Base-by-base conservation (phyloP, 2,797 vertebrate genomes). In the Siniperca obscura region DNA sequence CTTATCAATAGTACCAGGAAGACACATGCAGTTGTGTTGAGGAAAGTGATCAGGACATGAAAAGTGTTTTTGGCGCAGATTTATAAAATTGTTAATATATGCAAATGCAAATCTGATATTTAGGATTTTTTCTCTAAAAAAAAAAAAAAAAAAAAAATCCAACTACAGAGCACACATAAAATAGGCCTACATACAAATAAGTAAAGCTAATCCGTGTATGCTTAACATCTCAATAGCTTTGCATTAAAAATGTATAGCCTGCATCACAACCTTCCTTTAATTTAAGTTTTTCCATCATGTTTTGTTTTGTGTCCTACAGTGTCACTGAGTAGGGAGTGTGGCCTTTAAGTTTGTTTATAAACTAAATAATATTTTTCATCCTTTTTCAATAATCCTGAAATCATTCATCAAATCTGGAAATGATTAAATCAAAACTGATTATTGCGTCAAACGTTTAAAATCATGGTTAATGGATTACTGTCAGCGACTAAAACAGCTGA, bases 381-480 rank as follows among this genome's bases (percentile, higher is more conserved):
- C 14, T 36, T 68, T 66, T 42, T 9, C 17, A 60, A 27, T 30
- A 46, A 27, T 55, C 38, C 4, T 62, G n/a, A 36, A 53, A 14
- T 59, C 1, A 46, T 69, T 16, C 7, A 74, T 27, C 7, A 79
- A 61, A 57, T 38, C 46, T 21, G 34, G 2, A 52, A 68, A 71
- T 50, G 1, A 69, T 60, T 5, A 38, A 70, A 36, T 50, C 42
- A 71, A 52, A 83, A 55, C 22, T 5, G 5, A 73, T 22, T 3
- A 61, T 17, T 25, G 17, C 5, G 17, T 57, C 5, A 69, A 30
- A 30, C 3, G 6, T 65, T 73, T 60, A 40, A 70, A 83, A 66
- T 34, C 1, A 19, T 30, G 1, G 30, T 87, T 78, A 81, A 80
- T 78, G 11, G 17, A 80, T 87, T 71, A 87, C 46, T 61, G 22